These are phyloP conservation scores for Portunus trituberculatus DNA, from an alignment of 1,140 invertebrate genomes.

Conservation along the genomic window DNA sequence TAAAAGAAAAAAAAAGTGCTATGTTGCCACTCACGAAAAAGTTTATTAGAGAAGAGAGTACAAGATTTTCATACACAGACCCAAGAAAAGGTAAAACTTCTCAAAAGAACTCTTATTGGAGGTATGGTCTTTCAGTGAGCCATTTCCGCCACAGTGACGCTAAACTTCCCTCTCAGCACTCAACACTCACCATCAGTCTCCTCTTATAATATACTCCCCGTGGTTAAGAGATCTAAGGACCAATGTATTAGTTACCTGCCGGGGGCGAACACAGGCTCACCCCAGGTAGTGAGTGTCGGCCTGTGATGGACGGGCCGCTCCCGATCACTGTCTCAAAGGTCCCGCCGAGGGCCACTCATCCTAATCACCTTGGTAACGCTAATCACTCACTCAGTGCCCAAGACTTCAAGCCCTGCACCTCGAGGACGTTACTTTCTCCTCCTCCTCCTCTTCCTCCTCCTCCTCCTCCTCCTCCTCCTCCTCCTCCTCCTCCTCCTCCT, in stretches of 20 bases:
- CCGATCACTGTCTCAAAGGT: background rate
- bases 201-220: background rate
- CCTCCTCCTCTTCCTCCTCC: background rate
- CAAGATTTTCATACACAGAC: too few relatives aligned
- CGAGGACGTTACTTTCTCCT: slow-evolving; percentile 5
- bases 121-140: background rate
- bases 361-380: slow-evolving; percentile 2
- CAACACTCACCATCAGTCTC: background rate
- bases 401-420: background rate
- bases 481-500: background rate
- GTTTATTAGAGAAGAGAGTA: too few relatives aligned
- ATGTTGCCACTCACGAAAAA: too few relatives aligned
- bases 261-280: background rate
- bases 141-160: background rate
- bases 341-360: background rate
- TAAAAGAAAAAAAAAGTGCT: too few relatives aligned
- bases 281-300: background rate
- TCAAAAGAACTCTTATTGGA: too few relatives aligned
- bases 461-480: background rate
- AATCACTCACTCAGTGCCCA: slow-evolving; percentile 4
- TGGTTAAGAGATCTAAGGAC: background rate
- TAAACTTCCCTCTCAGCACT: background rate
- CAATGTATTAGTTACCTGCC: background rate
- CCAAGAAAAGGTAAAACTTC: too few relatives aligned
- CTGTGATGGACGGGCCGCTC: background rate